Base-by-base conservation (phyloP, 2,888 invertebrate genomes). In the Rhagium mordax region DNA sequence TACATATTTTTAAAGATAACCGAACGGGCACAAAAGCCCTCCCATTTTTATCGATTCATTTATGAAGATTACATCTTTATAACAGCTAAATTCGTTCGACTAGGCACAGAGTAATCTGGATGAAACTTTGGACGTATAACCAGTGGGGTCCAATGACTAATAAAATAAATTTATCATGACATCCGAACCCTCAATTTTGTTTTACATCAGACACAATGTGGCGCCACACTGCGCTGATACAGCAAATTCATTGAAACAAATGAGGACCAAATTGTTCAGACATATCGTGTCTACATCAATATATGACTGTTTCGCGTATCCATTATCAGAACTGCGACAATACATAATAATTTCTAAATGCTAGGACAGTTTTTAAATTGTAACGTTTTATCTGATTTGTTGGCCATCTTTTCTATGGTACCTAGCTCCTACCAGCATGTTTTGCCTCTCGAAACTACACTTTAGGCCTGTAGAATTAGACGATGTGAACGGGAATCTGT, bases 131-230 rank as follows among this genome's bases (percentile, higher is more conserved):
- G 15, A 27, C n/a, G n/a, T n/a, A 57, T 15, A 57, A 57, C 29
- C 41, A 59, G 60, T 16, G 20, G 60, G 41, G 41, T 60, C 60
- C 33, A 60, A 29, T 33, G 16, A 41, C 60, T 29, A 60, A 41
- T 33, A 41, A 60, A 60, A 41, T 29, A 41, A 60, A 41, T 60
- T 60, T 41, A 60, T 41, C 41, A 20, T 57, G 55, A 27, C 27
- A 57, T 57, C 55, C 15, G 55, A 27, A 57, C 55, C 27, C 27
- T 27, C 27, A 27, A 57, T 57, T 57, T 57, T 57, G 27, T 57
- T 57, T 57, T 27, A 27, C 24, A 27, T 57, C 24, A 55, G 27
- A 27, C 27, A 24, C 27, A 27, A 24, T n/a, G 55, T 53, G 53
- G 27, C 55, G 55, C 55, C 55, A 57, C 27, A 27, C 27, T n/a